These are phyloP conservation scores for Gallinago solitaria DNA, from an alignment of 2,797 vertebrate genomes.

Conservation along the genomic window DNA sequence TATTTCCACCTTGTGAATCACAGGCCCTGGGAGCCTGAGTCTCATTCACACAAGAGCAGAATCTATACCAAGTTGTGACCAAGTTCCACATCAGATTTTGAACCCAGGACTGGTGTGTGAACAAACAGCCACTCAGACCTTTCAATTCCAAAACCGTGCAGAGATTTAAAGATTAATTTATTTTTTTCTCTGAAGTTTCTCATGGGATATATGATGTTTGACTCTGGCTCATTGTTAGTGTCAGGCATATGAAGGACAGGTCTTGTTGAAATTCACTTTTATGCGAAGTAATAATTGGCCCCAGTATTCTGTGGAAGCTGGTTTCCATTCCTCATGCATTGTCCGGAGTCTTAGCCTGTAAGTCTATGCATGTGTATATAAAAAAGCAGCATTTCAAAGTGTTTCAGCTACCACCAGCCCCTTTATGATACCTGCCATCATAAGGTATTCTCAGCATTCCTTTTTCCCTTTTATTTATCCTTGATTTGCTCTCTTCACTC, in stretches of 20 bases:
- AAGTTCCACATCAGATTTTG: not conserved
- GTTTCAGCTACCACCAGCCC: not conserved
- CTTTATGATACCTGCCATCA: not conserved
- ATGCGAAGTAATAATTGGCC: not conserved
- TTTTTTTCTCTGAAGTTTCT: not conserved
- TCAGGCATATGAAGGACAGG: not conserved
- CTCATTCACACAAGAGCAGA: not conserved
- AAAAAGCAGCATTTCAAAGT: not conserved
- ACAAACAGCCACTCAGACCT: not conserved
- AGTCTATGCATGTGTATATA: not conserved
- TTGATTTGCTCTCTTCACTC: not conserved
- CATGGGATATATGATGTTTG: not conserved
- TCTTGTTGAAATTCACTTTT: not conserved
- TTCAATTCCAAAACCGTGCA: not conserved
- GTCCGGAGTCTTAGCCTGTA: not conserved
- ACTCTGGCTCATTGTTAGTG: not conserved
- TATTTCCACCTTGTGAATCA: no score
- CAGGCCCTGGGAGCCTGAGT: not conserved
- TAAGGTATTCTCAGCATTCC: not conserved
- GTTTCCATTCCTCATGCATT: not conserved
- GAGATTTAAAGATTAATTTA: not conserved
- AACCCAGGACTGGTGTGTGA: not conserved
- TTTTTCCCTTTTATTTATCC: not conserved
- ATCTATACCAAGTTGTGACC: not conserved
- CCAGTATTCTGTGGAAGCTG: not conserved